These are phyloP conservation scores for Elysia crispata DNA, from an alignment of 2,888 invertebrate genomes.

Conservation along the genomic window DNA sequence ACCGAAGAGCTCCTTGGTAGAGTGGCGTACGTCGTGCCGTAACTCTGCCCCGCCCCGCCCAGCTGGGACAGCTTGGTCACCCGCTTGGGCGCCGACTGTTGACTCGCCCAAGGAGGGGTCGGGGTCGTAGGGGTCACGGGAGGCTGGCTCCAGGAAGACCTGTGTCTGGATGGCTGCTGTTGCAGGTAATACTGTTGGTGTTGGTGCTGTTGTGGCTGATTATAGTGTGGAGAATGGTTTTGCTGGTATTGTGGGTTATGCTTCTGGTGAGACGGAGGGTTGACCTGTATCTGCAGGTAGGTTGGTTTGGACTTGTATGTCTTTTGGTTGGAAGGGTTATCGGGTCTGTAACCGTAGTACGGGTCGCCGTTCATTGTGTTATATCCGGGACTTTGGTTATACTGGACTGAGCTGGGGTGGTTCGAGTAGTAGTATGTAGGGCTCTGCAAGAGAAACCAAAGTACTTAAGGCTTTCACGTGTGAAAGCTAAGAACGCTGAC, in stretches of 20 bases:
- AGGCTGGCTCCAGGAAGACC: slow-evolving; percentile 52
- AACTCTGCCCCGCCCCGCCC: slow-evolving; percentile 65
- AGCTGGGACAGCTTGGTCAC: slow-evolving; percentile 63
- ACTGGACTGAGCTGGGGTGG: no score
- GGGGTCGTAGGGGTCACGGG: slow-evolving; percentile 58
- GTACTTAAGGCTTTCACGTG: no score
- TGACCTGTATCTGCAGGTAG: no score
- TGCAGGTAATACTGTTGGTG: slow-evolving; percentile 30
- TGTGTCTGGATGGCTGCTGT: slow-evolving; percentile 33
- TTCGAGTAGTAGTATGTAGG: neutral
- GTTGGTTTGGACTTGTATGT: no score
- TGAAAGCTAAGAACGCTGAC: no score
- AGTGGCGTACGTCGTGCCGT: slow-evolving; percentile 43
- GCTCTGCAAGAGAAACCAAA: slow-evolving; percentile 32
- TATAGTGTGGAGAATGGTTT: neutral
- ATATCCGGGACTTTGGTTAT: no score
- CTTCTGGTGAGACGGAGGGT: no score
- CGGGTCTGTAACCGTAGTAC: no score
- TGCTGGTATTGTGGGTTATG: slow-evolving; percentile 49
- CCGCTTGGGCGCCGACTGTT: slow-evolving; percentile 59
- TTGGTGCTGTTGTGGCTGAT: slow-evolving; percentile 31
- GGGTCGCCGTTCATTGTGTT: no score
- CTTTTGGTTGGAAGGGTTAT: no score
- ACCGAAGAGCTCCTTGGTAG: slow-evolving; percentile 35
- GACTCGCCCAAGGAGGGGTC: slow-evolving; percentile 53